A percentile compares a stretch with the other conserved stretches of the same genome.
phyloP scores from a whole-genome alignment of 2,888 invertebrate genomes.

The Theretra japonica region DNA sequence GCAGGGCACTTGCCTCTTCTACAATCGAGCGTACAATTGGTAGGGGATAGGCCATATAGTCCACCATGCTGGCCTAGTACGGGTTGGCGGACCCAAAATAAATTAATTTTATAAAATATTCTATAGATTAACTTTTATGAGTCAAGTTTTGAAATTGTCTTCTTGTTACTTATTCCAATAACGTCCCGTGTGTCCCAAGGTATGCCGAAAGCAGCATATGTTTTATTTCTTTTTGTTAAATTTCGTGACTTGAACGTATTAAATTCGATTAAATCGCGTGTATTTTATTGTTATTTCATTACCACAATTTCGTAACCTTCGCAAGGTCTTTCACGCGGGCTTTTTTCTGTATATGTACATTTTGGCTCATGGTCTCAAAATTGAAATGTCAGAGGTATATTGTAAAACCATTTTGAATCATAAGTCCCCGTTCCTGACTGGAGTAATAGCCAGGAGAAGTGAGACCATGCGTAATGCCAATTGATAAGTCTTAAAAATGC shows the following conservation, averaged over 20 bases:
- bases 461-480: neutral
- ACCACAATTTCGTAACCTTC: conserved; percentile 26
- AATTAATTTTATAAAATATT: too few species aligned
- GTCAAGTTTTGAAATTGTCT: neutral
- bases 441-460: neutral
- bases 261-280: conserved; percentile 18
- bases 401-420: neutral
- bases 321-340: conserved; percentile 12
- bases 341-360: conserved; percentile 12
- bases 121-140: too few species aligned
- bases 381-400: neutral
- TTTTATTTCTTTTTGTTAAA: neutral
- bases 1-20: too few species aligned
- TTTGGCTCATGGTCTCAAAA: conserved; percentile 17
- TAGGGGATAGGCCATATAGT: too few species aligned
- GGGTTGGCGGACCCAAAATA: too few species aligned
- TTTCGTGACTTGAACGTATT: conserved; percentile 15
- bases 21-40: too few species aligned
- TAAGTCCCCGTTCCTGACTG: neutral
- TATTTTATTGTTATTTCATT: conserved; percentile 25
- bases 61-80: too few species aligned
- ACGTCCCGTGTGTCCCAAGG: neutral
- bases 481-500: neutral
- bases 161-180: neutral
- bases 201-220: neutral